phyloP scores from a whole-genome alignment of 2,888 invertebrate genomes.

The Pardosa pseudoannulata region DNA sequence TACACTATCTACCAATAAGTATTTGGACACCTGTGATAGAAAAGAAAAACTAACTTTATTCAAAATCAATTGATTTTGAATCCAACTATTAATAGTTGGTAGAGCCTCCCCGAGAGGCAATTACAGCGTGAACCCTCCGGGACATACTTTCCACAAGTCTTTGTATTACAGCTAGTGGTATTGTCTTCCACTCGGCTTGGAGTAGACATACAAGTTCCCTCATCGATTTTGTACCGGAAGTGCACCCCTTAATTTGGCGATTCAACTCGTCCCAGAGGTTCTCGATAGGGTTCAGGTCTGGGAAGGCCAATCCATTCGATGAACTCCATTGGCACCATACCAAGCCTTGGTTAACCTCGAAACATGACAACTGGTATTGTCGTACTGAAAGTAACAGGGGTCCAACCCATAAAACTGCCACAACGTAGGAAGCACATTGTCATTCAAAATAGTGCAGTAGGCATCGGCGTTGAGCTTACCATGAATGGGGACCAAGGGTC shows the following conservation, averaged over 20 bases:
- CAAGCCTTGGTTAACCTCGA: constrained; percentile 15
- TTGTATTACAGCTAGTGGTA: not conserved
- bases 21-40: too few relatives aligned
- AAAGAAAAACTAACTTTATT: too few relatives aligned
- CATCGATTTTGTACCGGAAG: constrained; percentile 1
- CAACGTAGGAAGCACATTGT: not conserved
- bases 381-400: not conserved
- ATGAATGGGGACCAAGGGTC: too few relatives aligned
- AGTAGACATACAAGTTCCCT: not conserved
- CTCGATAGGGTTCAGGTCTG: constrained; percentile 25
- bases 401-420: constrained; percentile 3
- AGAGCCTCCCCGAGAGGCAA: too few relatives aligned
- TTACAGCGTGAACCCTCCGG: too few relatives aligned
- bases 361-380: constrained; percentile 4
- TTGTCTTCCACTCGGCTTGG: constrained; percentile 12
- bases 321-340: constrained; percentile 17
- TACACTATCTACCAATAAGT: too few relatives aligned
- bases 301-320: constrained; percentile 21
- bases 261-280: constrained; percentile 14
- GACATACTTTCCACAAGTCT: too few relatives aligned
- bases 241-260: constrained; percentile 7
- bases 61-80: too few relatives aligned
- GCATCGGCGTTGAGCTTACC: too few relatives aligned
- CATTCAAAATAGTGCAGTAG: not conserved
- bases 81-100: too few relatives aligned